Conservation (phyloP, 2,113 vertebrate species). For the Amphiprion percula region DNA sequence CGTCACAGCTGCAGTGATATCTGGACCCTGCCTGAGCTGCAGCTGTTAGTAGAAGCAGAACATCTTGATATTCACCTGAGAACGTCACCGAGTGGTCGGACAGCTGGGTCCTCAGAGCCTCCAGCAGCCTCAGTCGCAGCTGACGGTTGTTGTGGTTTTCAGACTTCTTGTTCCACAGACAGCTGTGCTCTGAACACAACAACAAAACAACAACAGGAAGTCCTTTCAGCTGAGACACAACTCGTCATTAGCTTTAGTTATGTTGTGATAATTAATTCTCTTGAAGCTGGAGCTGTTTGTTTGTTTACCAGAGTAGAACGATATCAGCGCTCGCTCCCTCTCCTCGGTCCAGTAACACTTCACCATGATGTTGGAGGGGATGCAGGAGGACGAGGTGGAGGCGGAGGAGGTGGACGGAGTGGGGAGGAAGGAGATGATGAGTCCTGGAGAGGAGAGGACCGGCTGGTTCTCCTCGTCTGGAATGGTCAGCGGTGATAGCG, state of each 20-base stretch:
- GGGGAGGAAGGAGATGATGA: conserved; percentile 45
- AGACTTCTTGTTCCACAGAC: conserved; percentile 73
- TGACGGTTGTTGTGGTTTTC: conserved; percentile 75
- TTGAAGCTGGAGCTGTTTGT: not conserved
- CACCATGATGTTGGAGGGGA: conserved; percentile 31
- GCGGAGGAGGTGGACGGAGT: conserved; percentile 5
- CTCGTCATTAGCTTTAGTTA: not conserved
- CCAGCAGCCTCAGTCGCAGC: conserved; percentile 63
- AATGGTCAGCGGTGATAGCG: not conserved
- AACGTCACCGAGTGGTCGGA: conserved; percentile 45
- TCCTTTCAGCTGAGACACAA: not conserved
- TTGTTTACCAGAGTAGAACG: conserved; percentile 65
- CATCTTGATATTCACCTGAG: conserved; percentile 46
- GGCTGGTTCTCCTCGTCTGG: conserved; percentile 36
- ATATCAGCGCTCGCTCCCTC: conserved; percentile 60
- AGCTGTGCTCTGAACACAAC: conserved; percentile 59
- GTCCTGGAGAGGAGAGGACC: not conserved
- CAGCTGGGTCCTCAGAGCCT: conserved; percentile 60
- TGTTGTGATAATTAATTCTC: not conserved
- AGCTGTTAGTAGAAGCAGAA: no score
- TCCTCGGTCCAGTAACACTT: conserved; percentile 73
- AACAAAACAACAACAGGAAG: conserved; percentile 2
- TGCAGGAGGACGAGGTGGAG: conserved; percentile 16
- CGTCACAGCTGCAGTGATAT: no score
- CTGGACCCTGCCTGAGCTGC: no score